Evolutionary conservation across 2,888 invertebrate species (phyloP).

Genomic region (Eudasyphora cyanicolor): DNA sequence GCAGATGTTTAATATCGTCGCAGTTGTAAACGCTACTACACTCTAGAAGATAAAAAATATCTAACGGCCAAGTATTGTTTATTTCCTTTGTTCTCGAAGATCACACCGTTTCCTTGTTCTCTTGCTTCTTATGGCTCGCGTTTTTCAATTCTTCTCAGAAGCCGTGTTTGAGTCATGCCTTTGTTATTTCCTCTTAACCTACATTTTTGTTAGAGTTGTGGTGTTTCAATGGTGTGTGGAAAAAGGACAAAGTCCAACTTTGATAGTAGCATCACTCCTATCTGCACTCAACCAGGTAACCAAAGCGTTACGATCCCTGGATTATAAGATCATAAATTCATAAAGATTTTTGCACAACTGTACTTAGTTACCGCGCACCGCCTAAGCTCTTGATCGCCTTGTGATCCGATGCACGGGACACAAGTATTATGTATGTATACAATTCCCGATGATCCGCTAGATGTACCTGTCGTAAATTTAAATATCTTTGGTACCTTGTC

Average conservation of each 20-base stretch:
- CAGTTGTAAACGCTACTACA: background rate
- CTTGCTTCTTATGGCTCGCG: background rate
- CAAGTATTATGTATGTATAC: background rate
- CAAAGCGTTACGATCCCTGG: no score
- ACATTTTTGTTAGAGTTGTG: slow-evolving; percentile 58
- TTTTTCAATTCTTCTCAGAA: slow-evolving; percentile 2
- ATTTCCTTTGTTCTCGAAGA: background rate
- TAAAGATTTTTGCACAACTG: slow-evolving; percentile 41
- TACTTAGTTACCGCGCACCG: background rate
- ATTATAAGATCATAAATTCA: background rate
- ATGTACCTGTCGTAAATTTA: slow-evolving; percentile 25
- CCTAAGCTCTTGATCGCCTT: background rate
- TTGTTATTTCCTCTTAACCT: slow-evolving; percentile 71
- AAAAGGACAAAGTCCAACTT: slow-evolving; percentile 30
- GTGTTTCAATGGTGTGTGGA: background rate
- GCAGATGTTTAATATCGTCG: background rate
- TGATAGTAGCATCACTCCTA: background rate
- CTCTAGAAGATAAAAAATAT: background rate
- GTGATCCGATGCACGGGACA: no score
- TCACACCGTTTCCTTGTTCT: background rate
- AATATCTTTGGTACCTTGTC: background rate
- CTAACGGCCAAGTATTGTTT: background rate
- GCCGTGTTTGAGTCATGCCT: slow-evolving; percentile 65
- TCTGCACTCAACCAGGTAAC: background rate
- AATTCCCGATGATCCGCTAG: no score